These are phyloP conservation scores for Osmerus mordax DNA, from an alignment of 2,113 vertebrate genomes.

Conservation along the genomic window DNA sequence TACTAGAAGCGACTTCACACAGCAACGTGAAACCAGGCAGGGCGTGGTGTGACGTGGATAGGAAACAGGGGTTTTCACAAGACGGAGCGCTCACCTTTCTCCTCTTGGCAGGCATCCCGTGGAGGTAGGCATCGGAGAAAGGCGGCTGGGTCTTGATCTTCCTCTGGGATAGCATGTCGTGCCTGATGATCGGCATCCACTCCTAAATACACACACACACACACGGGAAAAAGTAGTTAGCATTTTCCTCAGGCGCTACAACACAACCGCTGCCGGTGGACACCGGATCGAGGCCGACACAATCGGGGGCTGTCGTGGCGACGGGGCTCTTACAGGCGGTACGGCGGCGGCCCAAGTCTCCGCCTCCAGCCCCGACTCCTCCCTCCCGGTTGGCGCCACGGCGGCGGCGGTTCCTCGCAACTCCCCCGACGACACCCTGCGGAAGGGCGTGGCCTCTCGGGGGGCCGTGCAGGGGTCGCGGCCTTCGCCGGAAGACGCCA, in stretches of 20 bases:
- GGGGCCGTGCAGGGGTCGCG: conserved; percentile 51
- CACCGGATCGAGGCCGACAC: neutral
- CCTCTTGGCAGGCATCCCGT: conserved; percentile 86
- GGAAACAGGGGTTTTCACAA: neutral
- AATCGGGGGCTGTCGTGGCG: neutral
- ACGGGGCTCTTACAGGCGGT: conserved; percentile 72
- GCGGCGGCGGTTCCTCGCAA: conserved; percentile 19
- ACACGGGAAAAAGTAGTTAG: neutral
- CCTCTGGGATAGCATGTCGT: conserved; percentile 83
- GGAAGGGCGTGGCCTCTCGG: conserved; percentile 49
- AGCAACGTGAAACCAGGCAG: too few relatives aligned
- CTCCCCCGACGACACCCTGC: conserved; percentile 53
- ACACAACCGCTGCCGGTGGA: neutral
- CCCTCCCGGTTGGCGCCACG: conserved; percentile 54
- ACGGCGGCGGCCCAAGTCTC: conserved; percentile 81
- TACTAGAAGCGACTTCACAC: conserved; percentile 11
- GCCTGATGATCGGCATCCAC: conserved; percentile 85
- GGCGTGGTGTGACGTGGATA: too few relatives aligned
- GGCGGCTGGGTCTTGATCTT: conserved; percentile 83
- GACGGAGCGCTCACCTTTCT: conserved; percentile 73
- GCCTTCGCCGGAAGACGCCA: conserved; percentile 59
- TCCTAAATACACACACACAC: conserved; percentile 62
- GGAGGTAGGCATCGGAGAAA: conserved; percentile 83
- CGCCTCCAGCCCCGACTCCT: conserved; percentile 59
- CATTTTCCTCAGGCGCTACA: neutral